Evolutionary conservation across 2,888 invertebrate species (phyloP), one percentile per base, ranked within the genome.

Genomic region (Ophion slaviceki): DNA sequence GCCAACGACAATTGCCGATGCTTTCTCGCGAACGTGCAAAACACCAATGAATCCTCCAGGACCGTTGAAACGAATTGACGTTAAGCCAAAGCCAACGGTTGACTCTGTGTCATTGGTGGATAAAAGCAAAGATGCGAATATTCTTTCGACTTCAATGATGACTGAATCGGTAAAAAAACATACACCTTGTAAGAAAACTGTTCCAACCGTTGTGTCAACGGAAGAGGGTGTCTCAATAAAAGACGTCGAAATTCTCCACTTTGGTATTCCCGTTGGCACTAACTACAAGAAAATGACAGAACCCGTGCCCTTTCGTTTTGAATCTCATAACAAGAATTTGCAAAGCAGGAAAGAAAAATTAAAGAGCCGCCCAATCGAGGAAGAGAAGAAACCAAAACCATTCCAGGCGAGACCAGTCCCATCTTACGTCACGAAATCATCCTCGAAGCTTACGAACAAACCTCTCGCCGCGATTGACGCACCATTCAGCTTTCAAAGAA

Each of bases 381-480:
- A 91, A 36, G 80, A 85, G 0, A 89, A 89, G 24, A 91, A 92
- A 78, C 68, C 67, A 0, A 92, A 92, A 75, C 11, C 92, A 36
- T 96, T 96, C 82, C 96, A 95, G 91, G 97, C 97, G 2, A 95
- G 95, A 0, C 96, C 96, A 1, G 95, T 95, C 2, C 96, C 96
- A 1, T 95, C 83, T 36, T 82, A 77, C 28, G 24, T 81, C 28
- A 88, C 45, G 14, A 87, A 74, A 79, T 80, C 72, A 47, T 14
- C 80, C 32, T 53, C 47, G 70, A 62, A 84, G 75, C 89, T 90
- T 70, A 32, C 28, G 47, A 40, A 61, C 36, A 76, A 79, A 47
- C 24, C 78, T 36, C 47, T 20, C 45, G 28, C 62, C 0, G 59
- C 79, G 2, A n/a, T 74, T 7, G 75, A 81, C 3, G 75, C 87